Percentiles rank a stretch among this genome's conserved stretches.
phyloP scores from a whole-genome alignment of 2,888 invertebrate species.

The Himalopsyche kuldschensis region DNA sequence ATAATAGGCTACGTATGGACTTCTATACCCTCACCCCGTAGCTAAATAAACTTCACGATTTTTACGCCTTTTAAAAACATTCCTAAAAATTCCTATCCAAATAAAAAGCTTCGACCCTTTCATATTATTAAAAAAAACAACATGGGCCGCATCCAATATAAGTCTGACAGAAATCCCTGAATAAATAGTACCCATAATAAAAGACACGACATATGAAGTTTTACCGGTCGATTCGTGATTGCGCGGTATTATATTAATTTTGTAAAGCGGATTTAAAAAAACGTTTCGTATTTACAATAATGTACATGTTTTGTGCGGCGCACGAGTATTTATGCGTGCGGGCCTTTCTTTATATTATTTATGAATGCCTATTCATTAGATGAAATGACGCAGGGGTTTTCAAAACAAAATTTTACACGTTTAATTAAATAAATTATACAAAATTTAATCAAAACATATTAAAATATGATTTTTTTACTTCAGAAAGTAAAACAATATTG shows the following conservation, averaged over 20 bases:
- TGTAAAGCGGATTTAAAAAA: not conserved
- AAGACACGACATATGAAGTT: not conserved
- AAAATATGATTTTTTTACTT: too few relatives aligned
- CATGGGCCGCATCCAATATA: not conserved
- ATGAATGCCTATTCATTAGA: not conserved
- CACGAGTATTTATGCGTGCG: not conserved
- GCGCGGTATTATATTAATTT: not conserved
- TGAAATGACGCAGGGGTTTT: not conserved
- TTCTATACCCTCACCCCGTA: not conserved
- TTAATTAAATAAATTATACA: too few relatives aligned
- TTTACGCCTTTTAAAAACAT: not conserved
- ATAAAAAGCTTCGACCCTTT: not conserved
- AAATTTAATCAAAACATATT: too few relatives aligned
- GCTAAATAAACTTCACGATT: not conserved
- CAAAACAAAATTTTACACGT: not conserved
- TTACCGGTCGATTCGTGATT: not conserved
- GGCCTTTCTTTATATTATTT: not conserved
- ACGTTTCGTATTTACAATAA: not conserved
- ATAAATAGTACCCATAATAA: not conserved
- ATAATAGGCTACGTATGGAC: too few relatives aligned
- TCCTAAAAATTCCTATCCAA: not conserved
- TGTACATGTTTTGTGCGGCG: not conserved
- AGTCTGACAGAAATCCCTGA: constrained; percentile 4
- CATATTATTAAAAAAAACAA: not conserved
- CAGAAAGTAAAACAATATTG: too few relatives aligned